Evolutionary conservation across 1,140 invertebrate genomes (phyloP).

Genomic region (Atta texana): DNA sequence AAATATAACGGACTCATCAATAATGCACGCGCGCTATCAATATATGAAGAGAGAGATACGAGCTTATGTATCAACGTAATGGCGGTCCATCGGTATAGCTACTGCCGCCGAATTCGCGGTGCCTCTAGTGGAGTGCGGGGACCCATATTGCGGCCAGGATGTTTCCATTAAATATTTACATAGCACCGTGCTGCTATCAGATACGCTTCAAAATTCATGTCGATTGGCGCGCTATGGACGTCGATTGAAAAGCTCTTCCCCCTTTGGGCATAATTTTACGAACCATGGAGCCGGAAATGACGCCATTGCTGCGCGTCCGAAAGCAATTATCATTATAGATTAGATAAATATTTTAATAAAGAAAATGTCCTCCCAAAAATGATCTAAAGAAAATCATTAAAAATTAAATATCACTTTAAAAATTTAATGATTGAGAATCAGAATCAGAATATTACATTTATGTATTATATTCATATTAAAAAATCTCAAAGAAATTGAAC

Average conservation of each 20-base stretch:
- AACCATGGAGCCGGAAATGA: slow-evolving; percentile 71
- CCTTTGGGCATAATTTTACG: slow-evolving; percentile 81
- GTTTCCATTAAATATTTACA: slow-evolving; percentile 87
- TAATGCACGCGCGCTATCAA: slow-evolving; percentile 83
- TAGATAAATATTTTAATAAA: slow-evolving; percentile 44
- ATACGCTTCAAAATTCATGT: slow-evolving; percentile 85
- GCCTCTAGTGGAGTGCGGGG: slow-evolving; percentile 74
- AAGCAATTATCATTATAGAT: slow-evolving; percentile 43
- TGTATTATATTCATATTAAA: background rate
- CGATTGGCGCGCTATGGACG: slow-evolving; percentile 78
- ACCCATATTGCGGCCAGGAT: slow-evolving; percentile 85
- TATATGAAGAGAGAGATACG: slow-evolving; percentile 78
- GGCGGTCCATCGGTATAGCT: slow-evolving; percentile 72
- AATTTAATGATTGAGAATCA: background rate
- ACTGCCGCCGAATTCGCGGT: slow-evolving; percentile 54
- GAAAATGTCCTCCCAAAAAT: slow-evolving; percentile 40
- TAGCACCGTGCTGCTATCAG: slow-evolving; percentile 83
- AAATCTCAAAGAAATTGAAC: background rate
- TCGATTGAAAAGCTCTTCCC: slow-evolving; percentile 82
- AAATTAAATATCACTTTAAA: slow-evolving; percentile 5
- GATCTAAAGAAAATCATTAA: slow-evolving; percentile 1
- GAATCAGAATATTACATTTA: background rate
- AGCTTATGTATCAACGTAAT: slow-evolving; percentile 84
- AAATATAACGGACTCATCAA: slow-evolving; percentile 82
- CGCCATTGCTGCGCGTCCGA: slow-evolving; percentile 31